phyloP scores from a whole-genome alignment of 2,113 vertebrate genomes.

The Trochalopteron elliotii region DNA sequence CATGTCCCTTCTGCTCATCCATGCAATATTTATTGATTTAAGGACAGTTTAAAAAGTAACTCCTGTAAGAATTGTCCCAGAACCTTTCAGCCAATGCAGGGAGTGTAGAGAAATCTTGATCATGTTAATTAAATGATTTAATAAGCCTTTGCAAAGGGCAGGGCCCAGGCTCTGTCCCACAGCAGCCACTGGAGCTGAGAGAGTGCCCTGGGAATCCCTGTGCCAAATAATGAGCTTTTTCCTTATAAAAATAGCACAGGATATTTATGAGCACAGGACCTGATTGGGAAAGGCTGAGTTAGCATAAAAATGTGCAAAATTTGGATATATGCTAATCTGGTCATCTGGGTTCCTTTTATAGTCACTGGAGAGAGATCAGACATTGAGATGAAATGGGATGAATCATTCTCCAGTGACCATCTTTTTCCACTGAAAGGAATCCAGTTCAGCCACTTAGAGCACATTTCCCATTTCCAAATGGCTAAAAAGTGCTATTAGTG shows the following conservation, averaged over 20 bases:
- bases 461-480: background rate
- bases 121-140: background rate
- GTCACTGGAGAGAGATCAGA: constrained; percentile 34
- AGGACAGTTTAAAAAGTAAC: background rate
- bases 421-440: constrained; percentile 46
- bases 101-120: background rate
- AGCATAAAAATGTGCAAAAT: constrained; percentile 9
- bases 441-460: background rate
- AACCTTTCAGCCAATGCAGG: background rate
- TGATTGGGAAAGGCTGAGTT: constrained; percentile 13
- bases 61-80: background rate
- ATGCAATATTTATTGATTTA: background rate
- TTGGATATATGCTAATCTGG: constrained; percentile 30
- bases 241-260: background rate
- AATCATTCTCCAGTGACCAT: constrained; percentile 24
- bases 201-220: background rate
- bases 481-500: background rate
- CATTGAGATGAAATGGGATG: constrained; percentile 3
- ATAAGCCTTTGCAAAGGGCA: background rate
- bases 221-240: background rate
- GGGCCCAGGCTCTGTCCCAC: background rate
- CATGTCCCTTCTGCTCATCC: background rate
- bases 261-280: background rate
- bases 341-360: constrained; percentile 60
- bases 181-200: background rate